Percentiles rank a stretch among this genome's conserved stretches.
Conservation (phyloP, 2,888 invertebrate species). For the Sicus ferrugineus region DNA sequence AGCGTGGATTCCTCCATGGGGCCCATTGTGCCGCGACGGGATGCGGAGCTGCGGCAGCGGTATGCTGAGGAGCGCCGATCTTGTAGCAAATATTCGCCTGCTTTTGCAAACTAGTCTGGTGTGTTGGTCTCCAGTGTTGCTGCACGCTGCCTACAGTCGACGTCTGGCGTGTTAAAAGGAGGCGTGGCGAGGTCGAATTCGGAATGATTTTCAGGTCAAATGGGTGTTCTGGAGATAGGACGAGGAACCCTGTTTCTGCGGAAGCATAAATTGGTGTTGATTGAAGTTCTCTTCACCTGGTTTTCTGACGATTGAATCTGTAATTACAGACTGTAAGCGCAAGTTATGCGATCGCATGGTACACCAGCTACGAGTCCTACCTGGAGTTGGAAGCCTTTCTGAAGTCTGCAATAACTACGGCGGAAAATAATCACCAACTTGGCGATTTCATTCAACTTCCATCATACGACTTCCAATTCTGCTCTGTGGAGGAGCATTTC, state of each 20-base stretch:
- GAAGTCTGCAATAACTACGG: neutral
- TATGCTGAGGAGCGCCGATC: constrained; percentile 30
- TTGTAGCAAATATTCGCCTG: constrained; percentile 53
- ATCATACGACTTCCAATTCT: neutral
- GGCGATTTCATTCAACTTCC: neutral
- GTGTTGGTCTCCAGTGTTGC: neutral
- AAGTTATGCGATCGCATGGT: neutral
- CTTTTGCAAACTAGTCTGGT: constrained; percentile 38
- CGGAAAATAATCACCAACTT: neutral
- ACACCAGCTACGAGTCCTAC: neutral
- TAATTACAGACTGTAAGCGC: neutral
- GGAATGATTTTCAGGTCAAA: constrained; percentile 19
- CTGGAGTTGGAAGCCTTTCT: neutral
- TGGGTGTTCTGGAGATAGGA: neutral
- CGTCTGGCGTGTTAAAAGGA: constrained; percentile 15
- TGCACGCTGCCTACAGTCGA: neutral
- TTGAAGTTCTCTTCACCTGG: neutral
- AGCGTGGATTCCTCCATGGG: no score
- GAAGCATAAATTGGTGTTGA: neutral
- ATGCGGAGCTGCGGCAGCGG: neutral
- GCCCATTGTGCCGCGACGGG: no score
- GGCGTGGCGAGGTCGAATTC: constrained; percentile 29
- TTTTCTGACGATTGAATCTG: neutral
- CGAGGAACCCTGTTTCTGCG: neutral
- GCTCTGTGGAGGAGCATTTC: no score